These are phyloP conservation scores for Phaetusa simplex DNA, from an alignment of 2,113 vertebrate genomes.

Conservation along the genomic window DNA sequence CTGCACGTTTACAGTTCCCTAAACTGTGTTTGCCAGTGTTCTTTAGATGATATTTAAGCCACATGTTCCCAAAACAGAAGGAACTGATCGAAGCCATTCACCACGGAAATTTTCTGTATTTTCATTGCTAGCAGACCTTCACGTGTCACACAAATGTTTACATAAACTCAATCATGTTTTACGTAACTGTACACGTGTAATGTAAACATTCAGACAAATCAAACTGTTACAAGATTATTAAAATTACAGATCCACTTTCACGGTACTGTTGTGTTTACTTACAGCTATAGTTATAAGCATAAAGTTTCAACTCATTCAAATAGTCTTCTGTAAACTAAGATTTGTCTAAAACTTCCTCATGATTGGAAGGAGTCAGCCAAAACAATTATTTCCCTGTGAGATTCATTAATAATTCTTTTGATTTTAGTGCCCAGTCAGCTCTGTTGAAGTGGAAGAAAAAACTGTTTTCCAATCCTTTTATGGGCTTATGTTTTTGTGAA, in stretches of 20 bases:
- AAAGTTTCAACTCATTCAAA: not conserved
- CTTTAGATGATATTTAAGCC: not conserved
- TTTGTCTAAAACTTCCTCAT: not conserved
- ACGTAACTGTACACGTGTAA: not conserved
- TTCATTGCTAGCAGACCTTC: not conserved
- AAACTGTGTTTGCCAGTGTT: not conserved
- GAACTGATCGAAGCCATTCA: not conserved
- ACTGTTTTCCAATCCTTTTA: not conserved
- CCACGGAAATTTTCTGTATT: not conserved
- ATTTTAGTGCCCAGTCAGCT: not conserved
- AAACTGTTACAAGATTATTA: not conserved
- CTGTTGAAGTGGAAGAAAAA: not conserved
- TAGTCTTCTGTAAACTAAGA: not conserved
- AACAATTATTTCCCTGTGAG: not conserved
- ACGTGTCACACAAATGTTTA: fast-evolving
- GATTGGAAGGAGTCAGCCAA: not conserved
- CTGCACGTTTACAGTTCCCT: not conserved
- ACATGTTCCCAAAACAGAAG: not conserved
- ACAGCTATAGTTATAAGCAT: not conserved
- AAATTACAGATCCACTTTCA: not conserved
- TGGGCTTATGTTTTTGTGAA: not conserved
- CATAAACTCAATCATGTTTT: not conserved
- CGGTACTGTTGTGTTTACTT: not conserved
- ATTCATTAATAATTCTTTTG: not conserved
- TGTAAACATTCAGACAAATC: not conserved